phyloP scores from a whole-genome alignment of 1,140 invertebrate species.

The Bombyx mori region ASM3026992v2 NC_085119.1:10946001-10946500 shows the following conservation, averaged over 20 bases:
- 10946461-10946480: conserved; percentile 79
- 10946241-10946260: conserved; percentile 42
- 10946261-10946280: conserved; percentile 7
- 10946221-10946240: conserved; percentile 45
- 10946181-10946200: conserved; percentile 65
- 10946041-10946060: too few relatives aligned
- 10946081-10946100: conserved; percentile 9
- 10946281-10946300: too few relatives aligned
- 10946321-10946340: too few relatives aligned
- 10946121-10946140: neutral
- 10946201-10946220: conserved; percentile 66
- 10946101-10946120: too few relatives aligned
- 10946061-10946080: neutral
- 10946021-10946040: too few relatives aligned
- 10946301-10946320: too few relatives aligned
- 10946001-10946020: too few relatives aligned
- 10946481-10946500: conserved; percentile 86
- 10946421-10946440: conserved; percentile 85
- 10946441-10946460: conserved; percentile 81
- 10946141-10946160: conserved; percentile 30
- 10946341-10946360: conserved; percentile 42
- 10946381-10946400: conserved; percentile 38
- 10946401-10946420: conserved; percentile 70
- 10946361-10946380: conserved; percentile 62
- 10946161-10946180: conserved; percentile 60